These are phyloP conservation scores for Pangasianodon hypophthalmus DNA, from an alignment of 2,113 vertebrate species.

Conservation along the genomic window DNA sequence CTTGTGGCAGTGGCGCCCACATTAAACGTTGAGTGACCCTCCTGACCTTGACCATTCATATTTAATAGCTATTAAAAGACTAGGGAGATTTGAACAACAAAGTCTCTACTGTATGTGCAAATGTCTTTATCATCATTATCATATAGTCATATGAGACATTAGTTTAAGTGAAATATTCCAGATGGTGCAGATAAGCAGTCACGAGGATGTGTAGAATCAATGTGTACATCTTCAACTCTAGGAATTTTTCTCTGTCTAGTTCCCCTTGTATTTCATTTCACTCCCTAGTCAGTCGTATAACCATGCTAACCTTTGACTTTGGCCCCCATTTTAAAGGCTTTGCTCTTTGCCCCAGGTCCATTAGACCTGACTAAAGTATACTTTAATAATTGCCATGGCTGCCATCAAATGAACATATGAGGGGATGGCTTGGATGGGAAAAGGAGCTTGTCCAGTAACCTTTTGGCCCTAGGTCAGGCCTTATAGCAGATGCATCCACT, in stretches of 20 bases:
- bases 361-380: slow-evolving; percentile 79
- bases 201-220: background rate
- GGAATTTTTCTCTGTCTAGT: background rate
- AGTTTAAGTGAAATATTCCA: background rate
- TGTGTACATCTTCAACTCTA: background rate
- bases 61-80: slow-evolving; percentile 67
- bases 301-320: slow-evolving; percentile 76
- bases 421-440: slow-evolving; percentile 60
- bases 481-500: slow-evolving; percentile 60
- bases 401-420: slow-evolving; percentile 75
- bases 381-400: slow-evolving; percentile 75
- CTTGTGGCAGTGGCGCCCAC: slow-evolving; percentile 69
- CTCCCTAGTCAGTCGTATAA: slow-evolving; percentile 62
- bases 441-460: slow-evolving; percentile 71
- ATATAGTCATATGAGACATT: background rate
- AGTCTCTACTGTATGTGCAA: slow-evolving; percentile 7
- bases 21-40: slow-evolving; percentile 73
- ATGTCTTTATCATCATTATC: slow-evolving; percentile 10
- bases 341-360: slow-evolving; percentile 75
- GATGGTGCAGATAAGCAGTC: background rate
- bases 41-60: slow-evolving; percentile 72
- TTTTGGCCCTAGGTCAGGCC: slow-evolving; percentile 72
- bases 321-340: slow-evolving; percentile 72
- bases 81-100: slow-evolving; percentile 47
- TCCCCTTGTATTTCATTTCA: slow-evolving; percentile 61